These are phyloP conservation scores for Poliocrania exsul DNA, from an alignment of 2,797 vertebrate genomes.

Conservation along the genomic window DNA sequence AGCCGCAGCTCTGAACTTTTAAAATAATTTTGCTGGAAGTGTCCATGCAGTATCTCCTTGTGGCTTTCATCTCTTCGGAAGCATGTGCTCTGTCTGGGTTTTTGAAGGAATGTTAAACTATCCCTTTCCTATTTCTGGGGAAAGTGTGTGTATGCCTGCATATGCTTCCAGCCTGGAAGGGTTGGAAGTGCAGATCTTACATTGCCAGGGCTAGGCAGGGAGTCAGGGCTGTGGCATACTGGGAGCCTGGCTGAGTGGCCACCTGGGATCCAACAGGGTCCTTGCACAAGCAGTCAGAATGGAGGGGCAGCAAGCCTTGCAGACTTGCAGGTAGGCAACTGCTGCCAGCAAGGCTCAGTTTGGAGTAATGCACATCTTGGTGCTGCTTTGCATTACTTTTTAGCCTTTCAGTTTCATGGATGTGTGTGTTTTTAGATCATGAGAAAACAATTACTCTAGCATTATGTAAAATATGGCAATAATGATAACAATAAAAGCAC, in stretches of 20 bases:
- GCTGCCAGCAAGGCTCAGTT: not conserved
- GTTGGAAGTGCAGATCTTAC: not conserved
- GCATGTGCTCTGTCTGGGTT: no score
- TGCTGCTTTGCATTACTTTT: not conserved
- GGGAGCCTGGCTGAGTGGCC: not conserved
- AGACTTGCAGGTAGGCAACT: not conserved
- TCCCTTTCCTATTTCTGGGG: not conserved
- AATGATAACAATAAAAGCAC: not conserved
- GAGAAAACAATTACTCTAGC: not conserved
- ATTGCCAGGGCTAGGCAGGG: not conserved
- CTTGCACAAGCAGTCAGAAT: not conserved
- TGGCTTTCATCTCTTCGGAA: not conserved
- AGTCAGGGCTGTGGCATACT: no score
- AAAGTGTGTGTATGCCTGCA: fast-evolving
- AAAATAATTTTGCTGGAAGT: not conserved
- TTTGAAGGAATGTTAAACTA: not conserved
- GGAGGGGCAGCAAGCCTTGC: not conserved
- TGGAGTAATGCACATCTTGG: not conserved
- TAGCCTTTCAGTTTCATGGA: not conserved
- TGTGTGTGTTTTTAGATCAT: not conserved
- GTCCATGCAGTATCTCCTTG: not conserved
- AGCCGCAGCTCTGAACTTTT: not conserved
- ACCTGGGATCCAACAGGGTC: not conserved
- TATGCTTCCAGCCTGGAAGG: not conserved
- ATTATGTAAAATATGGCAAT: not conserved